A percentile compares a stretch with the other conserved stretches of the same genome.
These are phyloP conservation scores for Apamea crenata DNA, from an alignment of 2,888 invertebrate genomes.

Conservation along the genomic window DNA sequence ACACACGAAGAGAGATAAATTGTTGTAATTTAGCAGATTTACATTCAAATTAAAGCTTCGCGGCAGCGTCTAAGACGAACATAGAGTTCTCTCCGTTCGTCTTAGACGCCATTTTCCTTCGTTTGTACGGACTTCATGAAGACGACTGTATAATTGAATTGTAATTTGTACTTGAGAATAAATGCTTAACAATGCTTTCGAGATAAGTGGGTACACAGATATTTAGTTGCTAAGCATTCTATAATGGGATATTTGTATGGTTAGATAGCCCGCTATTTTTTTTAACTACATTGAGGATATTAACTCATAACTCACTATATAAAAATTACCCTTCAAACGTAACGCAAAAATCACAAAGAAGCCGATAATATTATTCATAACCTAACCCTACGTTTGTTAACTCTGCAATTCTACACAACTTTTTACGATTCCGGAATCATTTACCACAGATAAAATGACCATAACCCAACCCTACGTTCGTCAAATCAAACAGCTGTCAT, in stretches of 20 bases:
- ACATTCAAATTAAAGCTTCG: constrained; percentile 51
- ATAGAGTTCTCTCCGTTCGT: constrained; percentile 19
- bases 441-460: constrained; percentile 12
- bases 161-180: constrained; percentile 18
- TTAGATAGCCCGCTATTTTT: not conserved
- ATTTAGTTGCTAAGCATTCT: not conserved
- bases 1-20: constrained; percentile 58
- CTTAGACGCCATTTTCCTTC: constrained; percentile 15
- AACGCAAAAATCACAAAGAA: not conserved
- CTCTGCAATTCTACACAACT: not conserved
- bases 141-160: constrained; percentile 24
- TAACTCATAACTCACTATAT: not conserved
- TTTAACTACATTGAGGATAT: not conserved
- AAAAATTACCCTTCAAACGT: too few relatives aligned
- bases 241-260: not conserved
- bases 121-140: constrained; percentile 9
- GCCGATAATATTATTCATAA: too few relatives aligned
- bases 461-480: constrained; percentile 21
- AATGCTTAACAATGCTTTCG: not conserved
- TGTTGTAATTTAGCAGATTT: constrained; percentile 59
- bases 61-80: not conserved
- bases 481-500: constrained; percentile 51
- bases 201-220: not conserved
- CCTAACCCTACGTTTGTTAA: too few relatives aligned
- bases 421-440: constrained; percentile 1